Conservation (phyloP, 2,113 vertebrate genomes). For the Lasiurus cinereus region DNA sequence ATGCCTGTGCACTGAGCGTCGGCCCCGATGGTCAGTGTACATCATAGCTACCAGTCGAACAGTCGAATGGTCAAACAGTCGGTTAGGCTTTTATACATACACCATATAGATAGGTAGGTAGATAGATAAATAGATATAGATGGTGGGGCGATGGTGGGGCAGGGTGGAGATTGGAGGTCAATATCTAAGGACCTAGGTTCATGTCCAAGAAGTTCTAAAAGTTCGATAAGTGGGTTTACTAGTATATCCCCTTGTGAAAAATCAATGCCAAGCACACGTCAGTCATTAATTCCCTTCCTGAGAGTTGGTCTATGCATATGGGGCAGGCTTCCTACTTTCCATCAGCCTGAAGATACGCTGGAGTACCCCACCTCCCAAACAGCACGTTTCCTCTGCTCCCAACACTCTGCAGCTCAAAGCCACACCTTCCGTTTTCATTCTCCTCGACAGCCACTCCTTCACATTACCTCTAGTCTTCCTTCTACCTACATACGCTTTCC, state of each 20-base stretch:
- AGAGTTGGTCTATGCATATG: neutral
- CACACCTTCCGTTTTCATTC: neutral
- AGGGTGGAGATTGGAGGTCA: neutral
- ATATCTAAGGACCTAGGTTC: neutral
- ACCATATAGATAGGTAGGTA: no score
- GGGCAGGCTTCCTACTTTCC: neutral
- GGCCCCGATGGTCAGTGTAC: no score
- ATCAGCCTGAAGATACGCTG: neutral
- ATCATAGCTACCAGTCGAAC: no score
- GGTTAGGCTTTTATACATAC: no score
- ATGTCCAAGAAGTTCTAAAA: neutral
- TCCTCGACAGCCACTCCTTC: neutral
- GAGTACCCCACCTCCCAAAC: neutral
- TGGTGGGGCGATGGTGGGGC: neutral
- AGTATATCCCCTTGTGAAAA: neutral
- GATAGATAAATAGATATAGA: no score
- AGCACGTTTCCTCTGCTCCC: neutral
- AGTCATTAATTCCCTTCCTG: neutral
- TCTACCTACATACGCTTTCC: neutral
- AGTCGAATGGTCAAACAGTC: no score
- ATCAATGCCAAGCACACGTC: neutral
- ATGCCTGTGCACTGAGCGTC: no score
- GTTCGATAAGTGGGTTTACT: neutral
- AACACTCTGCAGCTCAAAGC: neutral
- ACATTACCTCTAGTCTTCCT: neutral